These are phyloP conservation scores for Sylvia atricapilla DNA, from an alignment of 2,113 vertebrate genomes.

Conservation along the genomic window DNA sequence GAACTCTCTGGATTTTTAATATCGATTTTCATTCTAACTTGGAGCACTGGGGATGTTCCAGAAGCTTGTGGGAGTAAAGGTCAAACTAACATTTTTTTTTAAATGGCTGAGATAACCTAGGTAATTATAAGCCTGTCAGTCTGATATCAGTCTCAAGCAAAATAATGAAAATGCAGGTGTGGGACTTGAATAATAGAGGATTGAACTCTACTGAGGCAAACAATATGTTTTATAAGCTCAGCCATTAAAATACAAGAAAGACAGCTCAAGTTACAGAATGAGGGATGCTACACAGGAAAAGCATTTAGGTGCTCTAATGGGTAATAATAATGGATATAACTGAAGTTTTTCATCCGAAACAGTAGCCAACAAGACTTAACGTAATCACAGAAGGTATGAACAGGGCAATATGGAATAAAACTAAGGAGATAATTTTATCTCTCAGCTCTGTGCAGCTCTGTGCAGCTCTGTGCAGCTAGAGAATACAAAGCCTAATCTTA, in stretches of 20 bases:
- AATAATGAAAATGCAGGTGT: conserved; percentile 14
- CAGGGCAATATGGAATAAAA: background rate
- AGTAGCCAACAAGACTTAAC: background rate
- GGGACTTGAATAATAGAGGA: background rate
- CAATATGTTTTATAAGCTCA: background rate
- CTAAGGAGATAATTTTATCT: background rate
- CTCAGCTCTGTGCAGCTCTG: background rate
- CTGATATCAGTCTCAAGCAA: background rate
- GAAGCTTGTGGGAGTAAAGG: conserved; percentile 6
- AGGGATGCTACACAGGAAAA: background rate
- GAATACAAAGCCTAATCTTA: background rate
- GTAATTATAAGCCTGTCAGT: conserved; percentile 11
- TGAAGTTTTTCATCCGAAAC: background rate
- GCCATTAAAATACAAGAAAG: background rate
- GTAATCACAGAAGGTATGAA: background rate
- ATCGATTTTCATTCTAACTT: background rate
- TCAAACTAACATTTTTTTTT: background rate
- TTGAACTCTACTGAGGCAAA: background rate
- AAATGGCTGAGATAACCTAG: background rate
- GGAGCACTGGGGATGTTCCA: background rate
- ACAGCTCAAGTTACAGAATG: background rate
- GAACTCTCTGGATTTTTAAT: background rate
- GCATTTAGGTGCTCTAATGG: background rate
- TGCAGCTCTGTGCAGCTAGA: background rate
- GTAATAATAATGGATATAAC: background rate